Evolutionary conservation across 2,888 invertebrate species (phyloP).

Genomic region (Drosophila testacea): DNA sequence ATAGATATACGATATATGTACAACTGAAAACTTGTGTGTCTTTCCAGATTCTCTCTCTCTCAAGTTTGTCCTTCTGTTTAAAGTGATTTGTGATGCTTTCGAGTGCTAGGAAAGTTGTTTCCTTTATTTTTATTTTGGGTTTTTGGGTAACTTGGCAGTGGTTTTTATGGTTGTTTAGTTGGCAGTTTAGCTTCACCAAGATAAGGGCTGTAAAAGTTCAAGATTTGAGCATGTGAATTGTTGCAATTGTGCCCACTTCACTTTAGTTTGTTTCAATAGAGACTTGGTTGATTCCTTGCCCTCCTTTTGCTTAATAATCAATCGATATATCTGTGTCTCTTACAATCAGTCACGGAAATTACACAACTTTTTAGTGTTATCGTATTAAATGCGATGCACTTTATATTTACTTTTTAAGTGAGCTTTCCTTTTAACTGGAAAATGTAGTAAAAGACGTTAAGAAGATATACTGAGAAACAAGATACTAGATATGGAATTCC

Average conservation of each 20-base stretch:
- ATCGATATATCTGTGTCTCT: slow-evolving; percentile 34
- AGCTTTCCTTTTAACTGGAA: too few relatives aligned
- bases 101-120: slow-evolving; percentile 71
- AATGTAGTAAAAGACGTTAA: neutral
- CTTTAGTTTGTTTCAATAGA: slow-evolving; percentile 8
- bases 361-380: slow-evolving; percentile 26
- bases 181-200: slow-evolving; percentile 64
- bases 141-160: slow-evolving; percentile 60
- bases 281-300: neutral
- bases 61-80: slow-evolving; percentile 74
- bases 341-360: slow-evolving; percentile 23
- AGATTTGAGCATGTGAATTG: slow-evolving; percentile 57
- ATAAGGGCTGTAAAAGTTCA: slow-evolving; percentile 58
- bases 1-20: slow-evolving; percentile 10
- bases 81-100: slow-evolving; percentile 76
- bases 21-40: slow-evolving; percentile 39
- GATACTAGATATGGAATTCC: neutral
- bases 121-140: slow-evolving; percentile 26
- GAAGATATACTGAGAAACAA: neutral
- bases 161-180: slow-evolving; percentile 74
- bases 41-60: slow-evolving; percentile 22
- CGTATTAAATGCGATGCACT: slow-evolving; percentile 2
- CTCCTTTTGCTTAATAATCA: slow-evolving; percentile 4
- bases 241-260: slow-evolving; percentile 48
- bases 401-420: neutral